phyloP scores from a whole-genome alignment of 2,113 vertebrate genomes.

The Anguilla japonica region DNA sequence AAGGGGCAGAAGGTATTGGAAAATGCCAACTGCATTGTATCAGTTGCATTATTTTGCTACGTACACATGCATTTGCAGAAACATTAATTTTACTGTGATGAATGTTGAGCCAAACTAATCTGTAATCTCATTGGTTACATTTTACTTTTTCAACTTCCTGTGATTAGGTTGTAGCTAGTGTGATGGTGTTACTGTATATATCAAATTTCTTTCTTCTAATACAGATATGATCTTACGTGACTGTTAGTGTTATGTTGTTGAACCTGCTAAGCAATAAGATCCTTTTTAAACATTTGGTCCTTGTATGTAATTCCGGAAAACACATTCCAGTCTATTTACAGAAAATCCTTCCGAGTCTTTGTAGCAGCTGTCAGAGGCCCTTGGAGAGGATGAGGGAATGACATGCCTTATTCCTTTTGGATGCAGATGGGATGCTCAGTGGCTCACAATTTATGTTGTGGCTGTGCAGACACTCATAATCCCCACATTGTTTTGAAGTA shows the following conservation, averaged over 20 bases:
- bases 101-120: background rate
- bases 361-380: background rate
- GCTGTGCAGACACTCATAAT: no score
- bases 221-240: background rate
- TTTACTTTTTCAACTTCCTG: background rate
- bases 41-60: background rate
- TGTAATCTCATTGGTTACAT: no score
- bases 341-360: background rate
- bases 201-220: background rate
- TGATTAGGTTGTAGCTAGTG: background rate
- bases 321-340: constrained; percentile 3
- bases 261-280: background rate
- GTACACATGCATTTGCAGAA: background rate
- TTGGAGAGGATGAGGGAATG: background rate
- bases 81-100: background rate
- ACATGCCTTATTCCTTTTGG: background rate
- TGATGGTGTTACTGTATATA: no score
- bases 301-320: background rate
- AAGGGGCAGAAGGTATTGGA: background rate
- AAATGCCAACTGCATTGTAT: background rate
- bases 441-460: background rate
- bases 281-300: background rate
- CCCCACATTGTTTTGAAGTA: no score
- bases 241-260: background rate
- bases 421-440: background rate